phyloP scores from a whole-genome alignment of 1,140 invertebrate species.

The Rhagoletis zephyria region DNA sequence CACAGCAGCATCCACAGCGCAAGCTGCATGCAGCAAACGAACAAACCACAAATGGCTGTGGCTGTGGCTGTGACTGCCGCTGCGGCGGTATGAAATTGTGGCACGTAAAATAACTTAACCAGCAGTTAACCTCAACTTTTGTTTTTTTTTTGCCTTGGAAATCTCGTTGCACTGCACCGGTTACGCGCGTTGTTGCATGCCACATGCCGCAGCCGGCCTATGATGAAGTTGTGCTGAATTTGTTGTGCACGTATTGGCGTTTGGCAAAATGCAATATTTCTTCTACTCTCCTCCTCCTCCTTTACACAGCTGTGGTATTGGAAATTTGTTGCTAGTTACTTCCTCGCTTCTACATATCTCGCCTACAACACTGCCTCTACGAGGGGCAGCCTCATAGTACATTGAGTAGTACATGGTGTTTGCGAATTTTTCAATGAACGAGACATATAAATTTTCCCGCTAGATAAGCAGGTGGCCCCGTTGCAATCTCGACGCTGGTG shows the following conservation, averaged over 20 bases:
- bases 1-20: neutral
- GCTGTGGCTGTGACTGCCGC: neutral
- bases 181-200: slow-evolving; percentile 8
- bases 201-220: slow-evolving; percentile 62
- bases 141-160: neutral
- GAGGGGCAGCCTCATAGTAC: too few species aligned
- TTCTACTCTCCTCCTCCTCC: too few species aligned
- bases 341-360: too few species aligned
- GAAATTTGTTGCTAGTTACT: too few species aligned
- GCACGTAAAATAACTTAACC: slow-evolving; percentile 73
- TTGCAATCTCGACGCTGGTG: too few species aligned
- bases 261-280: slow-evolving; percentile 50
- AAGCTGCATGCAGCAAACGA: neutral
- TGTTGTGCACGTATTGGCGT: slow-evolving; percentile 63
- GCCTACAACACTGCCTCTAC: too few species aligned
- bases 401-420: too few species aligned
- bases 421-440: too few species aligned
- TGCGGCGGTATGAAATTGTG: slow-evolving; percentile 55
- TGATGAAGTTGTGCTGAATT: slow-evolving; percentile 73
- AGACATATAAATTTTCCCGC: too few species aligned
- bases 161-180: neutral
- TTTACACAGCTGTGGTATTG: too few species aligned
- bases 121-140: slow-evolving; percentile 66
- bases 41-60: slow-evolving; percentile 10
- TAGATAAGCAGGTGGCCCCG: too few species aligned